Base-by-base conservation (phyloP, 2,888 invertebrate genomes). In the Drosophila algonquin region DNA sequence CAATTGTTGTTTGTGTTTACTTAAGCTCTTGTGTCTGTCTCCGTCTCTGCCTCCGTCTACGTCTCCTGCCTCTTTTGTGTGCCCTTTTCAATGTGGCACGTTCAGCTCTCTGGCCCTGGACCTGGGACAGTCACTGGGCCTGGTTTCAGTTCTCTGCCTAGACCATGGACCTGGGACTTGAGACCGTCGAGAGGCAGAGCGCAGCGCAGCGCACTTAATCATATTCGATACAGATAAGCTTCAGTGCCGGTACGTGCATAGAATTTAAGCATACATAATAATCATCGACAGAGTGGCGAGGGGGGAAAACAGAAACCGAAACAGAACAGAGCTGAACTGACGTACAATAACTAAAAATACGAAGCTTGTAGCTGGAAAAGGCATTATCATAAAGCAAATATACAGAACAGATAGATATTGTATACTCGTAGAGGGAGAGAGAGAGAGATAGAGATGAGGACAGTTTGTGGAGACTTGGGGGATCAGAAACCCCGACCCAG, bases 211-310 rank as follows among this genome's bases (percentile, higher is more conserved):
- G 80, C 85, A 89, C 83, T 87, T 87, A 87, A 85, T 85, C 85
- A 85, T 85, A 85, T 85, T 85, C 87, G 85, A 87, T 87, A 89
- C 86, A 85, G 87, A 85, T 85, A 85, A 87, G 86, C 86, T 87
- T 81, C 87, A 87, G 73, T 81, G 80, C 84, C 80, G 75, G 74
- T 79, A 86, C 86, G 86, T 86, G 86, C 89, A 86, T 85, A 78
- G 86, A 85, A 87, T 89, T 89, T 87, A 75, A 79, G 80, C 84
- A 80, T 79, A 84, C 85, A 85, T 87, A 85, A 85, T 88, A 88
- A 88, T 86, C 84, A 84, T 85, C 78, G 80, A 73, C 81, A 51
- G 14, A 35, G 30, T 5, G 45, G 12, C 30, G 44, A 35, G 21
- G 21, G 21, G 21, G 21, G 3, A 21, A 21, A 35, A 12, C 9